Base-by-base conservation (phyloP, 2,888 invertebrate genomes). In the Aporophyla lueneburgensis region DNA sequence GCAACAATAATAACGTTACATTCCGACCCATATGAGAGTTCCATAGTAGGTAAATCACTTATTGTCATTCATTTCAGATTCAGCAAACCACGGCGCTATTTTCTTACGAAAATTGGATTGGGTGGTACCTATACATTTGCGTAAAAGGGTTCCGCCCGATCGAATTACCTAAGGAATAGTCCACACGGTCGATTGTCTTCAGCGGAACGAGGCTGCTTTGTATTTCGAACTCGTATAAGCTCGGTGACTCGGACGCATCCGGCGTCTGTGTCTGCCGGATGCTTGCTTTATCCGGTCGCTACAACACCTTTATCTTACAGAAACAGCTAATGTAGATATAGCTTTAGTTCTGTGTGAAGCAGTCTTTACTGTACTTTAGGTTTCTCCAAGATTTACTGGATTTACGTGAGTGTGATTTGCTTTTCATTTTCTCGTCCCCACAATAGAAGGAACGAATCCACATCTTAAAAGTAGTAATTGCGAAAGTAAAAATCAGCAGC, bases 221-320 rank as follows among this genome's bases (percentile, higher is more conserved):
- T 71, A 75, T 79, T 56, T 69, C 33, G 40, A 27, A 53, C 33
- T 53, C n/a, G 67, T 59, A 72, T 76, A 49, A 78, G 59, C 58
- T 61, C 83, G 81, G 75, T 51, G 74, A 65, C 79, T 82, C 65
- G 76, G 63, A 66, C 71, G 83, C 88, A 83, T 92, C 92, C 91
- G 91, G 90, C 84, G 83, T 89, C 86, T 80, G 76, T 78, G 78
- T 40, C 63, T 68, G 71, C 53, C 88, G 90, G 88, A 90, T 89
- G 83, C 68, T 78, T 69, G 76, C 74, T 82, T 82, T 87, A 90
- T 90, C 88, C 89, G 86, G 80, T 84, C 74, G 78, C 74, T 79
- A 76, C 78, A 75, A 82, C 83, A 80, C 84, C 73, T 78, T 78
- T 68, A 74, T 78, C 69, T 75, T 76, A 74, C 51, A 51, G 21